Evolutionary conservation across 2,888 invertebrate species (phyloP).

Genomic region (Nymphalis c-album): DNA sequence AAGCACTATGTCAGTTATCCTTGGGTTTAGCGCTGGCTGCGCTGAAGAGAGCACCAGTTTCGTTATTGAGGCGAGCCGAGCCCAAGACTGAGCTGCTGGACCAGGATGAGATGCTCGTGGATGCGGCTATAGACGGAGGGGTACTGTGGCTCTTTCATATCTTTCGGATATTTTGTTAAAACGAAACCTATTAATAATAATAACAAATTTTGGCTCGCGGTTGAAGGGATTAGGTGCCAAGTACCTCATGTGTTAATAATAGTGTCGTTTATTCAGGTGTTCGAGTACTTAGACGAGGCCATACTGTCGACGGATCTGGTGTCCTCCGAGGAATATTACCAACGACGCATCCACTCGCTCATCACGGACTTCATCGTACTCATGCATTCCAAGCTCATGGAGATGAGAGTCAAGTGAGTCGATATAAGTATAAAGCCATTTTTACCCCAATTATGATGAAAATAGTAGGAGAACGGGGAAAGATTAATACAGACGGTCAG

Average conservation of each 20-base stretch:
- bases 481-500: no score
- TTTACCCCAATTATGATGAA: no score
- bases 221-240: no score
- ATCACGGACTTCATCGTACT: slow-evolving; percentile 95
- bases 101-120: slow-evolving; percentile 90
- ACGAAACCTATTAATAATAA: no score
- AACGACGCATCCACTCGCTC: slow-evolving; percentile 90
- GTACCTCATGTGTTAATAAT: neutral
- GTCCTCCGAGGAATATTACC: slow-evolving; percentile 88
- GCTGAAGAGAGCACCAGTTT: slow-evolving; percentile 69
- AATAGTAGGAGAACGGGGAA: no score
- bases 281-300: slow-evolving; percentile 88
- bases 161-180: neutral
- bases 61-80: slow-evolving; percentile 52
- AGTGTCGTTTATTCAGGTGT: slow-evolving; percentile 79
- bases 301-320: slow-evolving; percentile 86
- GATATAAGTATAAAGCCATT: neutral
- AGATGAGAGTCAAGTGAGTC: slow-evolving; percentile 78
- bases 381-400: slow-evolving; percentile 92
- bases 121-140: slow-evolving; percentile 88
- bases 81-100: slow-evolving; percentile 74
- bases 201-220: no score
- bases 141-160: slow-evolving; percentile 43
- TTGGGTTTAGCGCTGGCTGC: slow-evolving; percentile 67
- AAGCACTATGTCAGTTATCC: slow-evolving; percentile 65